Conservation (phyloP, 2,113 vertebrate species). For the Asarcornis scutulata region DNA sequence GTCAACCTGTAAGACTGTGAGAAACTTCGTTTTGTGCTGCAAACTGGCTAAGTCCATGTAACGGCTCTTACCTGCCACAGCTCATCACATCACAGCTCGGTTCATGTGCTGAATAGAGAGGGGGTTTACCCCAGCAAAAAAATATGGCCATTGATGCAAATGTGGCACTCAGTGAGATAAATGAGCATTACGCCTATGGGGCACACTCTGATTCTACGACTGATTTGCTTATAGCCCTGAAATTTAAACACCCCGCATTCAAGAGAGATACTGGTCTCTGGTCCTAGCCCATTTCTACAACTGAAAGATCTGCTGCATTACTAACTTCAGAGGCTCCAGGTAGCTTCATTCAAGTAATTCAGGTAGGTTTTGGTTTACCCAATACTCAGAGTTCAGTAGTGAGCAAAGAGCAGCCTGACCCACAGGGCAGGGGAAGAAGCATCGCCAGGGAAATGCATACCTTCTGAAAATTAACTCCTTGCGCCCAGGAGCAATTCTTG, state of each 20-base stretch:
- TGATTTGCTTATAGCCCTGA: not conserved
- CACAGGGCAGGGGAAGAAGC: not conserved
- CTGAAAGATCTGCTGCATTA: not conserved
- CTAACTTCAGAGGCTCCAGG: not conserved
- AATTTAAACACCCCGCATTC: not conserved
- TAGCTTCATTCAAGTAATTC: not conserved
- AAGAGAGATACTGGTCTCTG: no score
- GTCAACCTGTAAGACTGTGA: not conserved
- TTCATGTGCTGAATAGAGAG: accelerated
- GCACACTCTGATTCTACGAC: not conserved
- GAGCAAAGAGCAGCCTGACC: not conserved
- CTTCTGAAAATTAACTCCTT: conserved; percentile 92
- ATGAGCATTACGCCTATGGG: accelerated
- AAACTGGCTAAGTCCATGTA: not conserved
- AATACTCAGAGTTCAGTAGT: not conserved
- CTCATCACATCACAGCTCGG: not conserved
- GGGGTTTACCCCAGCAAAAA: not conserved
- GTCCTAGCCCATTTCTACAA: not conserved
- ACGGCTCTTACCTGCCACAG: not conserved
- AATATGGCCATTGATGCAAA: not conserved
- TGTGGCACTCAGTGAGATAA: not conserved
- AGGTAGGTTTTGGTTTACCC: no score
- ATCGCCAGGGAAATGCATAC: conserved; percentile 68
- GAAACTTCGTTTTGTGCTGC: not conserved
- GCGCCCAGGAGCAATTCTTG: conserved; percentile 95